Base-by-base conservation (phyloP, 1,140 invertebrate genomes). In the Diorhabda elongata region DNA sequence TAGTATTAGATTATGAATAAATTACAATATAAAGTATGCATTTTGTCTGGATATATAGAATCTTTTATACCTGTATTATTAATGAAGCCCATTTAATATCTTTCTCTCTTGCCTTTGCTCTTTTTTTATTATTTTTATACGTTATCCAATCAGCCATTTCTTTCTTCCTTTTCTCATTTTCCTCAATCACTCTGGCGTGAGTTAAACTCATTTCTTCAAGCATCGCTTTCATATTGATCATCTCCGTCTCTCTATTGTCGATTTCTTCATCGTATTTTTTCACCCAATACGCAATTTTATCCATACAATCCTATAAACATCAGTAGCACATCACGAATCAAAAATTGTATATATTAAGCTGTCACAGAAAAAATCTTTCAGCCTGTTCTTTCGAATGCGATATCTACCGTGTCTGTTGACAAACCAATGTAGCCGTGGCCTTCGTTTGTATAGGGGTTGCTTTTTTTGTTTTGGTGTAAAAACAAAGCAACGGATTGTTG, bases 231-330 rank as follows among this genome's bases (percentile, higher is more conserved):
- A 71, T 42, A 44, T 66, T 57, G 3, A 74, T 67, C 41, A 69
- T 71, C 11, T 71, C 69, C 3, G 43, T 62, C 60, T 74, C 69
- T 45, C 42, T 11, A 42, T 61, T 42, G 11, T 74, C 73, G 5
- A 63, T 67, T 44, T 71, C 73, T 43, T 74, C 70, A 58, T 74
- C 68, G 44, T 69, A 74, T 11, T 56, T 44, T 61, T 71, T 69
- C 64, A 74, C 69, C 73, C 73, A 74, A 8, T 65, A 66, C 42
- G 71, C 65, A 11, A 74, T 74, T 26, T 68, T 65, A 1, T 74
- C 70, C 56, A 69, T 42, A 41, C 43, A 68, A 62, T 74, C 65
- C 65, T 67, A 58, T 41, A 61, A 42, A 26, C 47, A 52, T 26
- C 26, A 26, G 26, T 26, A 26, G 26, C 26, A 26, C 26, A 26